Evolutionary conservation across 2,888 invertebrate species (phyloP).

Genomic region (Ophioninae sp.): DNA sequence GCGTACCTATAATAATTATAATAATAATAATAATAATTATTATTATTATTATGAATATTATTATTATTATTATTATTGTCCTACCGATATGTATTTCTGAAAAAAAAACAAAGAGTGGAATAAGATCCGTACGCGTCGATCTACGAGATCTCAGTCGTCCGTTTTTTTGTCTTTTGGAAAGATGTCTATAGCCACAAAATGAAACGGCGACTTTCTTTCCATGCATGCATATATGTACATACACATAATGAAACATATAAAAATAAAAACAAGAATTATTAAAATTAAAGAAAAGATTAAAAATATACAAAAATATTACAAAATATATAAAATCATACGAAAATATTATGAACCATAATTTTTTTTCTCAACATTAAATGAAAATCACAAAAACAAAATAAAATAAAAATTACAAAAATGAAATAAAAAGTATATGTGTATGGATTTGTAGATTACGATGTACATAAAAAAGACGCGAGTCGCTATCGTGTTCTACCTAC

Average conservation of each 20-base stretch:
- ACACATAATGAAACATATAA: background rate
- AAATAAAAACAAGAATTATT: background rate
- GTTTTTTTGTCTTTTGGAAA: too few species aligned
- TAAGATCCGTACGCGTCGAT: too few species aligned
- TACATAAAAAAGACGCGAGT: background rate
- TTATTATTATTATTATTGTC: background rate
- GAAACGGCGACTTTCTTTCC: background rate
- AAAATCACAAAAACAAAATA: too few species aligned
- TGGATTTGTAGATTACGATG: background rate
- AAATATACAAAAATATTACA: too few species aligned
- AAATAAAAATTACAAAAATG: constrained; percentile 4
- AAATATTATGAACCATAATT: too few species aligned
- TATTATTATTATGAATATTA: too few species aligned
- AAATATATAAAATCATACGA: too few species aligned
- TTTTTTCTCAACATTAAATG: too few species aligned
- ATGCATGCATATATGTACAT: background rate
- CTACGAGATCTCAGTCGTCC: too few species aligned
- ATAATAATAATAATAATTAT: too few species aligned
- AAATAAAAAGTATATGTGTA: background rate
- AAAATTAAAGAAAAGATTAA: too few species aligned
- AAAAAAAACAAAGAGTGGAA: background rate
- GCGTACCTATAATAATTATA: too few species aligned
- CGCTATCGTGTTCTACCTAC: constrained; percentile 1
- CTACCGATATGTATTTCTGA: background rate
- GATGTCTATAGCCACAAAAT: background rate